Conservation (phyloP, 2,888 invertebrate species). For the Flexamia atlantica region DNA sequence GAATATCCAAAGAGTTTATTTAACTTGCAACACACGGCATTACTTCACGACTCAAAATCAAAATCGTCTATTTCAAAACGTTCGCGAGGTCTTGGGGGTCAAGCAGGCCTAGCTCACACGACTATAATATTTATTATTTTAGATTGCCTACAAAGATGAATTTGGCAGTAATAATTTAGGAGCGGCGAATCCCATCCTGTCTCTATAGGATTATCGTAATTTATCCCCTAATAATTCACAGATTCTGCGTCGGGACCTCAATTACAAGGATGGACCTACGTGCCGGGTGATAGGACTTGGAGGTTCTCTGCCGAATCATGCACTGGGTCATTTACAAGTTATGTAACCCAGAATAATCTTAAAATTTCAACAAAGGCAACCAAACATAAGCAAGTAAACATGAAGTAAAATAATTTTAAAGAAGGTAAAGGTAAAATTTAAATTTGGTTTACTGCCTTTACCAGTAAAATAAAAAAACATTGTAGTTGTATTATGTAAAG, state of each 20-base stretch:
- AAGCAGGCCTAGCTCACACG: neutral
- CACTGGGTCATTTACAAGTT: neutral
- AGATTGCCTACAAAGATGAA: constrained; percentile 54
- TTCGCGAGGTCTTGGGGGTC: neutral
- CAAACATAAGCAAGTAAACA: no score
- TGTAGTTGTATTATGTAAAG: no score
- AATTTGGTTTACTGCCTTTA: no score
- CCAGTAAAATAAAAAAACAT: no score
- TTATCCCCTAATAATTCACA: constrained; percentile 50
- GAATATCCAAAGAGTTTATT: no score
- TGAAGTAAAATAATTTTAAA: no score
- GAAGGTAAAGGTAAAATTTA: no score
- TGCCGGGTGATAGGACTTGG: constrained; percentile 34
- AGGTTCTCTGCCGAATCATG: neutral
- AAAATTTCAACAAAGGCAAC: no score
- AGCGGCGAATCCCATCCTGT: neutral
- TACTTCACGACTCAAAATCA: neutral
- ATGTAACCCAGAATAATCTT: no score
- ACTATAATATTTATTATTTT: constrained; percentile 18
- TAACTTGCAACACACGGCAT: neutral
- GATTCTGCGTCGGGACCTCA: constrained; percentile 20
- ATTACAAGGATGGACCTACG: constrained; percentile 19
- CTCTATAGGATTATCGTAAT: constrained; percentile 15
- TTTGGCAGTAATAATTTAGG: constrained; percentile 32
- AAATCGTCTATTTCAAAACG: neutral